A percentile compares a stretch with the other conserved stretches of the same genome.
Evolutionary conservation across 2,888 invertebrate genomes (phyloP).

Genomic region (Acanthosepion pharaonis): DNA sequence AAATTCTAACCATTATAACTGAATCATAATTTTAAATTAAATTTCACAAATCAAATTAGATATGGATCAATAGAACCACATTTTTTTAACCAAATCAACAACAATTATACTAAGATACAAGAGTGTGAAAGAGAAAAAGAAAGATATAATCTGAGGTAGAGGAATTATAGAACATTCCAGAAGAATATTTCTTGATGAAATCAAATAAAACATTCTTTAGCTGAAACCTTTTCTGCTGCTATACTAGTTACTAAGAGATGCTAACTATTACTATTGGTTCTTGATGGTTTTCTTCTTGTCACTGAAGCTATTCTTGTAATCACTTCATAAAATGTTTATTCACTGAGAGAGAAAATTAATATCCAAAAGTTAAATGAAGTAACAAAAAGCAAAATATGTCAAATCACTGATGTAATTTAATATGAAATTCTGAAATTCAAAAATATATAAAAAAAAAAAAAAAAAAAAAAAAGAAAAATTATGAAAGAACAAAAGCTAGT

Average conservation of each 20-base stretch:
- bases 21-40: neutral
- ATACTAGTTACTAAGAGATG: neutral
- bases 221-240: neutral
- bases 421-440: neutral
- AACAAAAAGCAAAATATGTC: neutral
- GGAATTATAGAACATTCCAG: conserved; percentile 12
- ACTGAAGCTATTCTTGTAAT: neutral
- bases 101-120: neutral
- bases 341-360: neutral
- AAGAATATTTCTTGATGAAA: neutral
- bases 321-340: neutral
- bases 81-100: neutral
- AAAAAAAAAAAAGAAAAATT: neutral
- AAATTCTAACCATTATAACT: conserved; percentile 21
- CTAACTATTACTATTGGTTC: neutral
- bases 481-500: neutral
- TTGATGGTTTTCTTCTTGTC: neutral
- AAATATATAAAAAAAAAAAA: neutral
- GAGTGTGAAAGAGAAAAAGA: neutral
- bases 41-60: conserved; percentile 8
- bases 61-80: neutral
- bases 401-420: neutral
- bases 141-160: neutral
- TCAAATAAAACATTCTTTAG: neutral
- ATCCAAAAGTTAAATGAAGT: neutral